Base-by-base conservation (phyloP, 2,888 invertebrate species). In the Sycophila texana region DNA sequence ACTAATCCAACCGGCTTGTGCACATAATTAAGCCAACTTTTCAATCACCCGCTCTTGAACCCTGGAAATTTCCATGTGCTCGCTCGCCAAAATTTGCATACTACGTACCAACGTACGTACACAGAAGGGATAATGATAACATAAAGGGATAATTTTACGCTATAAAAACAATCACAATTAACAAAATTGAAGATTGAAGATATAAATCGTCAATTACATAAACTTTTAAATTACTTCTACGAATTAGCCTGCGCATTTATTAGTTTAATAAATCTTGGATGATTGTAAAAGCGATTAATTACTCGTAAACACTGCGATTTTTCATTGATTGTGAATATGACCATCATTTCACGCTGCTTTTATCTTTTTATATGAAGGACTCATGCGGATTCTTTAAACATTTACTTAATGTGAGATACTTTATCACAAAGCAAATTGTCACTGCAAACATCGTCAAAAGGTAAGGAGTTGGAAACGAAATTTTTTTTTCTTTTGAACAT, bases 351-450 rank as follows among this genome's bases (percentile, higher is more conserved):
- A 39, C 39, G 18, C n/a, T 57, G 39, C 18, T 57, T 58, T n/a
- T 53, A 53, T 53, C 58, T 71, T 47, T 58, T n/a, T n/a, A n/a
- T 22, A 14, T 4, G 49, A 71, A 71, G 58, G 58, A 57, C 58
- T 14, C 58, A 14, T n/a, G 26, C 20, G 16, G 18, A n/a, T 49
- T 60, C 10, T 60, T 72, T 61, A 72, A 72, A 72, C 61, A 72
- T 72, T 72, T 72, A 61, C 72, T 7, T 7, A n/a, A 51, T 16
- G 49, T 22, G 49, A 51, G 60, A 72, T 72, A 72, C 60, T 61
- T 39, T 18, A 72, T 51, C 60, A 51, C 51, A 70, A 39, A 47
- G 20, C 39, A 13, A 70, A 70, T 70, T 70, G 39, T 58, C 70
- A 58, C 26, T 13, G 61, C 39, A 68, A 68, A 68, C 39, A 53